A percentile compares a stretch with the other conserved stretches of the same genome.
Evolutionary conservation across 2,797 vertebrate species (phyloP).

Genomic region (Lagorchestes hirsutus): DNA sequence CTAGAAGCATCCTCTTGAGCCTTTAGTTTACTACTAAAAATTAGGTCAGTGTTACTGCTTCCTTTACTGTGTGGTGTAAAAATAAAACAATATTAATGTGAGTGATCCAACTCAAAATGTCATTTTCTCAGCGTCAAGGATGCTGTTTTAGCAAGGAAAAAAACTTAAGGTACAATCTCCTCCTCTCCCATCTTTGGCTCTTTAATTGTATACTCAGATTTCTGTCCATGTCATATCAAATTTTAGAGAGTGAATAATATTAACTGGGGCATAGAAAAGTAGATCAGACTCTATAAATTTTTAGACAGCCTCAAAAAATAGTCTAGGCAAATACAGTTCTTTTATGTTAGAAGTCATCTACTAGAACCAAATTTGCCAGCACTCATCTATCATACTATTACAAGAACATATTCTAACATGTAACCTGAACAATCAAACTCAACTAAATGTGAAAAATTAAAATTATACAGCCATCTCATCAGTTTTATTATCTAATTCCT

Average conservation of each 20-base stretch:
- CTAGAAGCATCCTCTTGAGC: constrained; percentile 27
- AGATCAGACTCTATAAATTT: constrained; percentile 75
- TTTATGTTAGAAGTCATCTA: constrained; percentile 61
- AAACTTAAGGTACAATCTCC: constrained; percentile 49
- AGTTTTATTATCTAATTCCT: background rate
- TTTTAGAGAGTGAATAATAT: constrained; percentile 76
- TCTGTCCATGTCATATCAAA: constrained; percentile 71
- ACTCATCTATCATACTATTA: constrained; percentile 20
- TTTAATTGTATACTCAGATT: constrained; percentile 65
- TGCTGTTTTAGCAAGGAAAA: constrained; percentile 65
- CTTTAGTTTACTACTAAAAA: constrained; percentile 72
- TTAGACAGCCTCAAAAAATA: constrained; percentile 50
- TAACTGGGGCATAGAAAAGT: constrained; percentile 68
- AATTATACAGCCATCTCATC: background rate
- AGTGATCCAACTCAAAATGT: constrained; percentile 76
- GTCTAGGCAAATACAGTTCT: constrained; percentile 42
- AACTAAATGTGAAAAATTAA: background rate
- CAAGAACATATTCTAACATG: background rate
- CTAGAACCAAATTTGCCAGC: constrained; percentile 14
- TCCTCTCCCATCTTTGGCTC: constrained; percentile 29
- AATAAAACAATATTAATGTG: constrained; percentile 81
- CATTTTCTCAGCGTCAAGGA: constrained; percentile 67
- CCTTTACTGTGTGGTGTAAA: constrained; percentile 78
- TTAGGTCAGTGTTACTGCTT: constrained; percentile 72
- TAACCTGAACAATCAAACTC: background rate